Evolutionary conservation across 2,113 vertebrate genomes (phyloP).

Genomic region (Microtus montanus): DNA sequence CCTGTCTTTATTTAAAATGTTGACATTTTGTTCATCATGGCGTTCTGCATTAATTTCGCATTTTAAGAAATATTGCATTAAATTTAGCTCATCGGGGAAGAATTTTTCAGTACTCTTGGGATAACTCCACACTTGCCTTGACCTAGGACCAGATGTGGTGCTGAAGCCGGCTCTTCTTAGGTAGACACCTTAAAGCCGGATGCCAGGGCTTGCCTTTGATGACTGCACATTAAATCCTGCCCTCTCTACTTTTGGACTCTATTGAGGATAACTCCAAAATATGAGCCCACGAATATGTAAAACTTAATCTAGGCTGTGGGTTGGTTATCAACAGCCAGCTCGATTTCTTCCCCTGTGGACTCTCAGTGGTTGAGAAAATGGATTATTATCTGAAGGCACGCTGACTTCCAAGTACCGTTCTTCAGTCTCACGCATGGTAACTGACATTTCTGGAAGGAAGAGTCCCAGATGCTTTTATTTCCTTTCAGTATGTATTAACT

Average conservation of each 20-base stretch:
- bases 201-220: neutral
- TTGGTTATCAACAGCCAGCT: neutral
- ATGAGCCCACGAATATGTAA: neutral
- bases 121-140: neutral
- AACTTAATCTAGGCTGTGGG: constrained; percentile 4
- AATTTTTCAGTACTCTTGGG: neutral
- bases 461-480: neutral
- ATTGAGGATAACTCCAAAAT: constrained; percentile 10
- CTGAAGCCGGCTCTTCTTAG: neutral
- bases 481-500: neutral
- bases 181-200: neutral
- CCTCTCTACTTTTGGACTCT: neutral
- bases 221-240: neutral
- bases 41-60: constrained; percentile 41
- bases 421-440: neutral
- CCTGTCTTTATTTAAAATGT: constrained; percentile 62
- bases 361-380: constrained; percentile 31
- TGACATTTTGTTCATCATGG: constrained; percentile 12
- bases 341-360: neutral
- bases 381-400: constrained; percentile 34
- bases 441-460: neutral
- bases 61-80: neutral
- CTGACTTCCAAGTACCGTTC: neutral
- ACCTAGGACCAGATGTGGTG: fast-evolving
- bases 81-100: neutral